Percentiles rank a stretch among this genome's conserved stretches.
Conservation (phyloP, 2,888 invertebrate genomes). For the Stenodera caucasica region DNA sequence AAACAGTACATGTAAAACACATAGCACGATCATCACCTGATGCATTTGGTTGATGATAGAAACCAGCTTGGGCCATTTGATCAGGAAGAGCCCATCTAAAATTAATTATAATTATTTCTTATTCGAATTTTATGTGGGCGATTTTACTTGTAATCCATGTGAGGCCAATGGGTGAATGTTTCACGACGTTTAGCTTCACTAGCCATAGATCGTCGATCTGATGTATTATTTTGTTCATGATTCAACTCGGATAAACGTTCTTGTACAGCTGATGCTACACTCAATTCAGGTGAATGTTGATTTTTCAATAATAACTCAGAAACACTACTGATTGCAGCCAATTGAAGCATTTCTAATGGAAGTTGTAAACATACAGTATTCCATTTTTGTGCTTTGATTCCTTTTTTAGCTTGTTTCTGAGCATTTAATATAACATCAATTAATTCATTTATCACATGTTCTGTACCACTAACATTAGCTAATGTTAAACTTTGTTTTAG, state of each 20-base stretch:
- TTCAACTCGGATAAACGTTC: conserved; percentile 82
- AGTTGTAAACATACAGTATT: conserved; percentile 84
- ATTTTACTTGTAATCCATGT: conserved; percentile 90
- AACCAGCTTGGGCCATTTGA: conserved; percentile 96
- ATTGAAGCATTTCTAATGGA: conserved; percentile 76
- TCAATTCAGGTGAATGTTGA: conserved; percentile 80
- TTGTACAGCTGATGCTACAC: conserved; percentile 86
- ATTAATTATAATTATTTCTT: conserved; percentile 17
- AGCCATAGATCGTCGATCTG: conserved; percentile 75
- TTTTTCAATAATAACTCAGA: conserved; percentile 81
- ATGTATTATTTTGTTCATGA: conserved; percentile 55
- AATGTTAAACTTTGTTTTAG: conserved; percentile 79
- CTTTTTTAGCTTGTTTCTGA: conserved; percentile 74
- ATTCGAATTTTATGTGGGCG: background rate
- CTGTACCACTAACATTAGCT: conserved; percentile 67
- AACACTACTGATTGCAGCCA: conserved; percentile 78
- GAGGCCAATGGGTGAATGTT: conserved; percentile 94
- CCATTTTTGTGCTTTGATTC: conserved; percentile 93
- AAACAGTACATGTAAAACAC: conserved; percentile 95
- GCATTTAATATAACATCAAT: conserved; percentile 73
- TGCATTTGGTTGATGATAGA: conserved; percentile 90
- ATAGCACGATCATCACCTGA: conserved; percentile 92
- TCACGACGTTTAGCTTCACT: conserved; percentile 88
- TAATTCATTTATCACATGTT: conserved; percentile 78
- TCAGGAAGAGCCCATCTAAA: conserved; percentile 90